Evolutionary conservation across 2,797 vertebrate species (phyloP).

Genomic region (Ctenopoma kingsleyae): DNA sequence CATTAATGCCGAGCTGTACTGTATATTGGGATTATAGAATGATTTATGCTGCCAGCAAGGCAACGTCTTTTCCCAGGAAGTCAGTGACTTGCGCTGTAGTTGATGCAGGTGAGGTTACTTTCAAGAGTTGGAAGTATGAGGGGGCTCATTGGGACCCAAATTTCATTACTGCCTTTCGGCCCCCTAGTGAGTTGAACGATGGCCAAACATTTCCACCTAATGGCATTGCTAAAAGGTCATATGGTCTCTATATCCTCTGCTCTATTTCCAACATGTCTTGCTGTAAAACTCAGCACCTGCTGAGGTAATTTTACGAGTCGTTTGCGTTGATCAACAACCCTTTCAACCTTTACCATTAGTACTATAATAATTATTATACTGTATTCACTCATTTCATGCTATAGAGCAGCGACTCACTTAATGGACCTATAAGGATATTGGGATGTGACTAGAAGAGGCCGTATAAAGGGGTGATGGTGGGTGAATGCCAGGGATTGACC

Average conservation of each 20-base stretch:
- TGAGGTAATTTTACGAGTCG: conserved; percentile 57
- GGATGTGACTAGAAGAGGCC: conserved; percentile 39
- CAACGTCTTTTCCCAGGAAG: too few species aligned
- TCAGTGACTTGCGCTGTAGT: not conserved
- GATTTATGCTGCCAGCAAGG: too few species aligned
- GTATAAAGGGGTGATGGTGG: conserved; percentile 46
- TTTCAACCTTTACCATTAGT: conserved; percentile 64
- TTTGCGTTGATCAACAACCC: conserved; percentile 74
- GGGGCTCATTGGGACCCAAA: not conserved
- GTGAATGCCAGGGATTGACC: conserved; percentile 64
- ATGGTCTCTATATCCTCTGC: conserved; percentile 1
- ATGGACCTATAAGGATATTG: conserved; percentile 52
- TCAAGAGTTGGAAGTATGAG: not conserved
- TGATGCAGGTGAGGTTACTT: not conserved
- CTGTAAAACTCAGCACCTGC: conserved; percentile 8
- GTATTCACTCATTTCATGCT: conserved; percentile 43
- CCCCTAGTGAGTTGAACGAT: not conserved
- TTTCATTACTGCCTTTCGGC: not conserved
- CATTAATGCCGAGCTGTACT: too few species aligned
- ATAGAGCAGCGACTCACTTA: conserved; percentile 50
- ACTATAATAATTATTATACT: not conserved
- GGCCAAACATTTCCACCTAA: not conserved
- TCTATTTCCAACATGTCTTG: conserved; percentile 9
- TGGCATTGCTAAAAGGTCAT: conserved; percentile 11
- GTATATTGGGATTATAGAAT: too few species aligned